Evolutionary conservation across 2,888 invertebrate species (phyloP), one percentile per base, ranked within the genome.

Genomic region (Eurytoma californica): DNA sequence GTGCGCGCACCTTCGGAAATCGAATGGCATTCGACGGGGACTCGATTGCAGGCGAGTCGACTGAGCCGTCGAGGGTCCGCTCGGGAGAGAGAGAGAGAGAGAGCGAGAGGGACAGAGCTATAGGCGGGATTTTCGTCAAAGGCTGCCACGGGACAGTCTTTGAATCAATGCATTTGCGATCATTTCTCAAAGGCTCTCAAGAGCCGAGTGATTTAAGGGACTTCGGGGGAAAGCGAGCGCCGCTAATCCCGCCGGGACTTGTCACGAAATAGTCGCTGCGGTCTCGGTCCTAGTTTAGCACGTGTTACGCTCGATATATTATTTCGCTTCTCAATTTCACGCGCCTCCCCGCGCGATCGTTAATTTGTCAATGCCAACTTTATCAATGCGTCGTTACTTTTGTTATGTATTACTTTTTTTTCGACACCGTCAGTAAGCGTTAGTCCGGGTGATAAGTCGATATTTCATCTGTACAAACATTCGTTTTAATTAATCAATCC

Each of bases 91-190:
- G 47, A 55, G 61, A n/a, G n/a, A n/a, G n/a, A n/a, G n/a, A n/a
- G n/a, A 55, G 14, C 18, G 57, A 67, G 30, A 49, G 39, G 0
- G 7, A 7, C 5, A 7, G 39, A 39, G 39, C 7, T 7, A 3
- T 30, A 3, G 39, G 39, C 39, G 7, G 72, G 47, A 66, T 75
- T 79, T 53, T 47, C 66, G 63, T 72, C 70, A 75, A 79, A 79
- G 70, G 47, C 3, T 20, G 18, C 47, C n/a, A 20, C 7, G 0
- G 24, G 55, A 47, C 39, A 51, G 58, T 68, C 67, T 61, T 69
- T 60, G 58, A 75, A 66, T 20, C 74, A 20, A 75, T 55, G 70
- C 66, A 75, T 72, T 70, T 67, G 49, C 75, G 53, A 70, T 79
- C 66, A 67, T 65, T 74, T 60, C 70, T 74, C 74, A 74, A 70